Percentiles rank a stretch among this genome's conserved stretches.
These are phyloP conservation scores for Gracilinanus agilis DNA, from an alignment of 2,113 vertebrate species.

Conservation along the genomic window DNA sequence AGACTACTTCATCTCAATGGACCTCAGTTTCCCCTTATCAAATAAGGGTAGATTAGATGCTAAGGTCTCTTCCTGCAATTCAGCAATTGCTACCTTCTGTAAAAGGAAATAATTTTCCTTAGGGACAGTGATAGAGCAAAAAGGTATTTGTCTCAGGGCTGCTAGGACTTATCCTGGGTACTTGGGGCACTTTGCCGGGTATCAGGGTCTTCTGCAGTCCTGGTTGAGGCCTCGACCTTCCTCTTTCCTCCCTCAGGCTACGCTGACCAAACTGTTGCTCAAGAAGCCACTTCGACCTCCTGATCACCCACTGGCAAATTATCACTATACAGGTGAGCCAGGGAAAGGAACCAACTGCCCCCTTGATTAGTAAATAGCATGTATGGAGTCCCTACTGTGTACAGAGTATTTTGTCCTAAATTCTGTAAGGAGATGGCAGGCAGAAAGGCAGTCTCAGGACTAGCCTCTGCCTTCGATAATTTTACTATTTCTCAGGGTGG, in stretches of 20 bases:
- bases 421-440: neutral
- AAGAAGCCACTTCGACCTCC: conserved; percentile 88
- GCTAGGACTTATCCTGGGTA: neutral
- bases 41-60: neutral
- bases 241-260: conserved; percentile 83
- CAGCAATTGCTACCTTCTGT: neutral
- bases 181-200: neutral
- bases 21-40: neutral
- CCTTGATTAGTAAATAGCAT: neutral
- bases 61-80: neutral
- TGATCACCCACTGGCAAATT: conserved; percentile 89
- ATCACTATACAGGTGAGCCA: conserved; percentile 96
- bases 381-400: neutral
- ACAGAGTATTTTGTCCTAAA: neutral
- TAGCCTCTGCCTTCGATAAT: no score
- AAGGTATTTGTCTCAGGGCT: neutral
- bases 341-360: neutral
- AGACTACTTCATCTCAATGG: neutral
- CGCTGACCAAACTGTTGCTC: conserved; percentile 92
- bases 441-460: neutral
- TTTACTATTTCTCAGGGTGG: no score
- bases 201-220: neutral
- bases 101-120: neutral
- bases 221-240: neutral
- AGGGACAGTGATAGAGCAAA: neutral